A percentile compares a stretch with the other conserved stretches of the same genome.
Evolutionary conservation across 2,888 invertebrate genomes (phyloP).

Genomic region (Melipona beecheii): DNA sequence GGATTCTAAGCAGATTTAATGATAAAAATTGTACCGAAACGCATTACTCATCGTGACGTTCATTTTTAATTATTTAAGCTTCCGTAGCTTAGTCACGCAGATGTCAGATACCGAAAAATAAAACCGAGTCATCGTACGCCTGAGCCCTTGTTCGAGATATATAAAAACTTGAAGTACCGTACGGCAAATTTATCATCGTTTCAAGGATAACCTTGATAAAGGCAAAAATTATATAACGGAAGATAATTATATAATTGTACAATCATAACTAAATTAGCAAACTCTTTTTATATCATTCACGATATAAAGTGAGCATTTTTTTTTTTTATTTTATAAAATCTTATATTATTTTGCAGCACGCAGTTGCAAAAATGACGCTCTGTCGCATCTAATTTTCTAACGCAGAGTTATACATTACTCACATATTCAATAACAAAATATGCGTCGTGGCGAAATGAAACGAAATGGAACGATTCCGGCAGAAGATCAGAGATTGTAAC

Average conservation of each 20-base stretch:
- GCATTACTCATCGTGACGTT: neutral
- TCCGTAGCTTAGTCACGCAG: neutral
- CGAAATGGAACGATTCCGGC: no score
- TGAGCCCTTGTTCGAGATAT: neutral
- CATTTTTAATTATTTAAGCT: neutral
- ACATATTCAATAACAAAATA: no score
- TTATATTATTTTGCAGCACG: no score
- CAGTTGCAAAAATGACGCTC: no score
- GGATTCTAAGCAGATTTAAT: neutral
- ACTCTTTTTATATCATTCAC: neutral
- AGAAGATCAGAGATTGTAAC: no score
- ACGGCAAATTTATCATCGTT: neutral
- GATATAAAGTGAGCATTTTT: neutral
- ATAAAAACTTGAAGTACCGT: neutral
- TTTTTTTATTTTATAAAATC: no score
- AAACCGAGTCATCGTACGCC: neutral
- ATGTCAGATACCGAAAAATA: neutral
- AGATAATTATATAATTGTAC: neutral
- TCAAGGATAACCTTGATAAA: no score
- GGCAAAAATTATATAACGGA: no score
- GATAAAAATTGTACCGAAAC: neutral
- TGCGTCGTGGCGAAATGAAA: no score
- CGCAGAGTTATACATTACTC: no score
- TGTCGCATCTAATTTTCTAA: no score
- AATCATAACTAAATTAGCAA: neutral